phyloP scores from a whole-genome alignment of 2,113 vertebrate genomes.

The Phyllostomus hastatus region DNA sequence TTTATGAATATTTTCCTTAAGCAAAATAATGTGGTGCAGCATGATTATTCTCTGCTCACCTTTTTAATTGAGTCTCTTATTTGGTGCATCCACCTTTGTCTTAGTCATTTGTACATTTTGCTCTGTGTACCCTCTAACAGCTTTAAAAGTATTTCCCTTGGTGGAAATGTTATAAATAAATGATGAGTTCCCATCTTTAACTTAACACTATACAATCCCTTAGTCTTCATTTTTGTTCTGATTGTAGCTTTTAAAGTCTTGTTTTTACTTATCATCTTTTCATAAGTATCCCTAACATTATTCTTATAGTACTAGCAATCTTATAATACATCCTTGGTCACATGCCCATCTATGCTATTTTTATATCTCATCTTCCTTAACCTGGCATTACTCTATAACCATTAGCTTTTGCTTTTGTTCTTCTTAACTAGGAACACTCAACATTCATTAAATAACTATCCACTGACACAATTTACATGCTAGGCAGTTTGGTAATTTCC shows the following conservation, averaged over 20 bases:
- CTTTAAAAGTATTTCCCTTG: background rate
- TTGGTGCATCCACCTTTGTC: background rate
- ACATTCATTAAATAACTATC: background rate
- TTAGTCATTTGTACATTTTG: background rate
- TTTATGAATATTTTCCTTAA: background rate
- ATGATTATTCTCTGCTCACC: background rate
- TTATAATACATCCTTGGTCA: background rate
- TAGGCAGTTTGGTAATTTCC: background rate
- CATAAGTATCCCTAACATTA: background rate
- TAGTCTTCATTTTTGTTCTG: background rate
- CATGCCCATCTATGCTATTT: background rate
- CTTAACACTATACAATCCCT: background rate
- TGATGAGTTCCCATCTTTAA: background rate
- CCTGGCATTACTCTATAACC: background rate
- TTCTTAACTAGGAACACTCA: background rate
- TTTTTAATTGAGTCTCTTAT: background rate
- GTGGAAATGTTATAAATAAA: background rate
- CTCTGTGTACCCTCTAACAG: background rate
- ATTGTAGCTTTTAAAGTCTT: background rate
- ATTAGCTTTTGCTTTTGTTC: background rate
- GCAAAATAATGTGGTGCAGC: background rate
- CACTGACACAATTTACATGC: background rate
- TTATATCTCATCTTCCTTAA: background rate
- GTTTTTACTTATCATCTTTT: background rate
- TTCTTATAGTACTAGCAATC: background rate